A percentile compares a stretch with the other conserved stretches of the same genome.
Conservation (phyloP, 2,888 invertebrate genomes). For the Theodoxus fluviatilis region DNA sequence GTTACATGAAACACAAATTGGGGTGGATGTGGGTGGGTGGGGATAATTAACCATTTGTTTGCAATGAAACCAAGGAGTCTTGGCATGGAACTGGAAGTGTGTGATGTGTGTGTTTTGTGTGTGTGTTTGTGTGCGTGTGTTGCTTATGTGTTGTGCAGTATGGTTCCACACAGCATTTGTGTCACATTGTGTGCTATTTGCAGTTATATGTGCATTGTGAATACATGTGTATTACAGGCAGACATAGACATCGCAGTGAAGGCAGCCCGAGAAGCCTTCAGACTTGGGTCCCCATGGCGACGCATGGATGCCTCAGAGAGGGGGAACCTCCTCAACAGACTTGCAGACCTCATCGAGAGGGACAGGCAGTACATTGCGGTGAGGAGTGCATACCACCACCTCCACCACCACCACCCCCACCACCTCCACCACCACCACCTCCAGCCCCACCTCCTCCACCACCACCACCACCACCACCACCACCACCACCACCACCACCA, state of each 20-base stretch:
- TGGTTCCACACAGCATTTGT: not conserved
- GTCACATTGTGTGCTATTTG: not conserved
- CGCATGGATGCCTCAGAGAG: constrained; percentile 81
- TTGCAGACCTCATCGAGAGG: constrained; percentile 85
- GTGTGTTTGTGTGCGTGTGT: too few relatives aligned
- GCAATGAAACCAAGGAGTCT: too few relatives aligned
- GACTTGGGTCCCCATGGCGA: constrained; percentile 70
- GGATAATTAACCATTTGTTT: too few relatives aligned
- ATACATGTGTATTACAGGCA: constrained; percentile 59
- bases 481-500: too few relatives aligned
- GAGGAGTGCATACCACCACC: too few relatives aligned
- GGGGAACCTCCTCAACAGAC: constrained; percentile 77
- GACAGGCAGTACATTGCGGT: constrained; percentile 82
- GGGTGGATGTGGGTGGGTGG: too few relatives aligned
- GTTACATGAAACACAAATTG: too few relatives aligned
- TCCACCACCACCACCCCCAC: too few relatives aligned
- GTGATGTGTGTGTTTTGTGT: not conserved
- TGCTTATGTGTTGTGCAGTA: too few relatives aligned
- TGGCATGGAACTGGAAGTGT: not conserved
- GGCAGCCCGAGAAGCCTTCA: constrained; percentile 69
- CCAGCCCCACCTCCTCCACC: too few relatives aligned
- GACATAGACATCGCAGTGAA: constrained; percentile 70
- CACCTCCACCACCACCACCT: too few relatives aligned
- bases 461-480: too few relatives aligned
- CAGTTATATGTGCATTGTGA: not conserved